A percentile compares a stretch with the other conserved stretches of the same genome.
These are phyloP conservation scores for Sorex araneus DNA, from an alignment of 2,113 vertebrate species.

Conservation along the genomic window DNA sequence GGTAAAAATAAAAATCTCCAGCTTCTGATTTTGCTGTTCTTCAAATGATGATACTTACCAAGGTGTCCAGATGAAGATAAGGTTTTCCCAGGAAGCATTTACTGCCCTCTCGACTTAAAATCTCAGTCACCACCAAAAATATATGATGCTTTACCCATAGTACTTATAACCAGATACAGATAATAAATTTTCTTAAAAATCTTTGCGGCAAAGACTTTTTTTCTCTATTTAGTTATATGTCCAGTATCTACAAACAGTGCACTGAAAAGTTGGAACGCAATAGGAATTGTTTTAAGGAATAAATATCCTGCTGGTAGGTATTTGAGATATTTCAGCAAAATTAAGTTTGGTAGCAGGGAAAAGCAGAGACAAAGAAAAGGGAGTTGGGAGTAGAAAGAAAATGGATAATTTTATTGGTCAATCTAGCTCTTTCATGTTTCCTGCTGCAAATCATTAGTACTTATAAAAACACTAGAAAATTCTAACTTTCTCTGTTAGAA, in stretches of 20 bases:
- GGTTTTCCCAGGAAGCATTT: too few species aligned
- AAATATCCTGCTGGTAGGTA: not conserved
- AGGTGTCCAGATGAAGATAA: too few species aligned
- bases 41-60: not conserved
- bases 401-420: not conserved
- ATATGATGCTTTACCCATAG: too few species aligned
- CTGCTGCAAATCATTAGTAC: not conserved
- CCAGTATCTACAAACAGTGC: not conserved
- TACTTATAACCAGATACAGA: not conserved
- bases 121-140: too few species aligned
- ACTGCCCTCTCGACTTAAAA: too few species aligned
- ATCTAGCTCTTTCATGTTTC: not conserved
- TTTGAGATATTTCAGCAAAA: too few species aligned
- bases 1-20: not conserved
- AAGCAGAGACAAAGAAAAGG: not conserved
- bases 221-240: not conserved
- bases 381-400: not conserved
- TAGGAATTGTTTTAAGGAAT: not conserved
- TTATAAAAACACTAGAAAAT: constrained; percentile 1
- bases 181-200: constrained; percentile 43
- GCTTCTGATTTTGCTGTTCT: not conserved
- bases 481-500: not conserved
- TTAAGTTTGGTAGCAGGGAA: too few species aligned
- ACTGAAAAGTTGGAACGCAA: not conserved
- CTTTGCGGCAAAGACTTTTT: not conserved